Evolutionary conservation across 1,140 invertebrate genomes (phyloP).

Genomic region (Diuraphis noxia): DNA sequence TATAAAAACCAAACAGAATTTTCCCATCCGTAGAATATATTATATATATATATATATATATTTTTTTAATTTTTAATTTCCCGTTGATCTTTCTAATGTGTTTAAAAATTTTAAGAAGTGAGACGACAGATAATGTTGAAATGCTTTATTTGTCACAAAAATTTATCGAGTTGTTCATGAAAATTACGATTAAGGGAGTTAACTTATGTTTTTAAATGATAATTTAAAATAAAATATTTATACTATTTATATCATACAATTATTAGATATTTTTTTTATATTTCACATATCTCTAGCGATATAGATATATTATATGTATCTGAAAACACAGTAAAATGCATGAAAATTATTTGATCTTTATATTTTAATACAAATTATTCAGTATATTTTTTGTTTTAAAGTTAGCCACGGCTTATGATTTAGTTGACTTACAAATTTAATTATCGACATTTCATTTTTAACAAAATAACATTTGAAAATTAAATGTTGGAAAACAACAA

Average conservation of each 20-base stretch:
- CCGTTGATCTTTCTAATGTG: background rate
- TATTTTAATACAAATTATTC: background rate
- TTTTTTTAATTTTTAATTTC: background rate
- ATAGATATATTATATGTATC: too few relatives aligned
- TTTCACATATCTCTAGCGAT: background rate
- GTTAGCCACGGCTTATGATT: background rate
- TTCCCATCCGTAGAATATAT: too few relatives aligned
- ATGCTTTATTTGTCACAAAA: background rate
- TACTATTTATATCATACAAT: background rate
- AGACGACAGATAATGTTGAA: background rate
- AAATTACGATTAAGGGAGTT: background rate
- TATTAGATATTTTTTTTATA: background rate
- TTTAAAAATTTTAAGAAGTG: background rate
- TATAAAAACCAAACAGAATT: background rate
- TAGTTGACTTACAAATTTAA: background rate
- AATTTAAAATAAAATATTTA: background rate
- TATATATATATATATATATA: too few relatives aligned
- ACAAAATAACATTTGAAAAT: background rate
- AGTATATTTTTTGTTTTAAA: background rate
- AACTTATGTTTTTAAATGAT: background rate
- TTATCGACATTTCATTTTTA: background rate
- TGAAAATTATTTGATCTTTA: background rate
- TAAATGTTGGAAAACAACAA: background rate
- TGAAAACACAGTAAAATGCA: too few relatives aligned
- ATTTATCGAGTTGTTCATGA: background rate